Percentiles rank a stretch among this genome's conserved stretches.
These are phyloP conservation scores for Exocentrus adspersus DNA, from an alignment of 2,888 invertebrate genomes.

Conservation along the genomic window DNA sequence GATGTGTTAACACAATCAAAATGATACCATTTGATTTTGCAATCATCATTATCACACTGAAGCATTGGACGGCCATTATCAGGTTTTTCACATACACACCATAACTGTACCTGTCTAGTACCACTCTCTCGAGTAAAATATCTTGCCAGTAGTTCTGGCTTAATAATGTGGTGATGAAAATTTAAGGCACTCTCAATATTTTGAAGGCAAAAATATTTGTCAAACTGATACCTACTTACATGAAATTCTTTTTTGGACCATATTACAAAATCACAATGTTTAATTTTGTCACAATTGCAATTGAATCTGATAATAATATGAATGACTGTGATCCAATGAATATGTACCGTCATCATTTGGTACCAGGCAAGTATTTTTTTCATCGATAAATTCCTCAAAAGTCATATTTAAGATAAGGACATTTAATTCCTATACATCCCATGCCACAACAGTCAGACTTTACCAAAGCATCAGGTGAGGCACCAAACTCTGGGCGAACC, in stretches of 20 bases:
- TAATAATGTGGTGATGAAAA: not conserved
- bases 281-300: slow-evolving; percentile 18
- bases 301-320: not conserved
- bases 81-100: slow-evolving; percentile 17
- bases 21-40: no score
- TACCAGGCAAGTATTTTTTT: no score
- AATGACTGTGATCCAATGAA: no score
- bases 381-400: no score
- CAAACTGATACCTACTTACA: slow-evolving; percentile 1
- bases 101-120: not conserved
- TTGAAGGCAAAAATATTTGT: not conserved
- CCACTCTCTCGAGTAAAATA: not conserved
- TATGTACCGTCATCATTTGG: not conserved
- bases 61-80: slow-evolving; percentile 29
- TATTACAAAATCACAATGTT: slow-evolving; percentile 20
- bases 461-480: no score
- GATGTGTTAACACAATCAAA: no score
- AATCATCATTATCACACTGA: no score
- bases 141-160: slow-evolving; percentile 12
- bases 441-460: no score
- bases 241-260: slow-evolving; percentile 16
- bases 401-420: no score
- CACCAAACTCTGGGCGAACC: no score
- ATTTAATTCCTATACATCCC: no score
- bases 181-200: not conserved